Conservation (phyloP, 23 tunicate genomes). For the Phallusia fumigata region DNA sequence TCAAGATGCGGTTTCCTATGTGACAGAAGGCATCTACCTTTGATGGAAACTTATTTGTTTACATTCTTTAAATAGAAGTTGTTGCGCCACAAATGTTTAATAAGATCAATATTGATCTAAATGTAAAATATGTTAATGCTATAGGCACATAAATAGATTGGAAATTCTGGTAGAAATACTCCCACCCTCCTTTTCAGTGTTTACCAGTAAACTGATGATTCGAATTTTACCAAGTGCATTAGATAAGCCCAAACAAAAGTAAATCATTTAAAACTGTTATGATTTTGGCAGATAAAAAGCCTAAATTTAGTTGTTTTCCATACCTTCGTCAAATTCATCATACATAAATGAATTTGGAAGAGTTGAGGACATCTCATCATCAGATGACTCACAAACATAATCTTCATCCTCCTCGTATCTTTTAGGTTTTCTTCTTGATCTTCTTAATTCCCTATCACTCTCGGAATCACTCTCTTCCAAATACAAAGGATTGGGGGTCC, state of each 20-base stretch:
- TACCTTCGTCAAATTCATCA: slow-evolving; percentile 49
- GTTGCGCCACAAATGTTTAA: not conserved
- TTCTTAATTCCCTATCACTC: slow-evolving; percentile 47
- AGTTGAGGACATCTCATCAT: slow-evolving; percentile 12
- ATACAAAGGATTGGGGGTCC: slow-evolving; percentile 49
- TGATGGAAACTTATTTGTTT: no score
- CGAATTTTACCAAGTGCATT: no score
- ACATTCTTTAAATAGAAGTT: no score
- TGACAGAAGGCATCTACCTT: no score
- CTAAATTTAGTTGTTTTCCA: no score
- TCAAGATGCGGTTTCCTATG: no score
- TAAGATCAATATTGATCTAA: not conserved
- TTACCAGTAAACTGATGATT: no score
- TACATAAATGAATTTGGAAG: slow-evolving; percentile 5
- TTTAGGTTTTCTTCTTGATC: slow-evolving; percentile 49
- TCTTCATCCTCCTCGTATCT: slow-evolving; percentile 56
- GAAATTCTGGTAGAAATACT: no score
- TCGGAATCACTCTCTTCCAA: slow-evolving; percentile 44
- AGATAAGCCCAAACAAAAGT: not conserved
- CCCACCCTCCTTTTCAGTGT: no score
- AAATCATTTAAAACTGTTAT: not conserved
- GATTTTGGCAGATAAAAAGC: not conserved
- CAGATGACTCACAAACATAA: slow-evolving; percentile 44
- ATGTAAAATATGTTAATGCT: no score
- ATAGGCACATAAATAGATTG: no score